A percentile compares a stretch with the other conserved stretches of the same genome.
Conservation (phyloP, 2,113 vertebrate species). For the Oxygymnocypris stewartii region DNA sequence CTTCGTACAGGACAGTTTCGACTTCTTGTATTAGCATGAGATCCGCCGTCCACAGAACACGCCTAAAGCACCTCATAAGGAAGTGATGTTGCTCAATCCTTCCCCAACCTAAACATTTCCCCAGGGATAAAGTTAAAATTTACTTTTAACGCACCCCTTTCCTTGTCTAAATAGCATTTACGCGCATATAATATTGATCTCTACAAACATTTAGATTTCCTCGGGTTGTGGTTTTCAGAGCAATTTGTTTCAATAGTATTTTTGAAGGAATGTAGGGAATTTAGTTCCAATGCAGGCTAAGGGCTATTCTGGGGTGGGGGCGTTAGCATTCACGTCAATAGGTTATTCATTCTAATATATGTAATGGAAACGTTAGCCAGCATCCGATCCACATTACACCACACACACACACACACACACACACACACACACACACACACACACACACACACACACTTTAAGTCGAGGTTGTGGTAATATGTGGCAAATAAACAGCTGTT, state of each 20-base stretch:
- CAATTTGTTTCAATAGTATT: not conserved
- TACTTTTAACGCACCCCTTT: no score
- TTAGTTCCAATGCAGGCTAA: not conserved
- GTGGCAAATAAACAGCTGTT: not conserved
- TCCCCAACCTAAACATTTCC: not conserved
- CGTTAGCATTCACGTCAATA: no score
- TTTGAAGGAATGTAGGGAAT: conserved; percentile 21
- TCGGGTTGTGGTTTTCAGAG: not conserved
- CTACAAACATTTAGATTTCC: not conserved
- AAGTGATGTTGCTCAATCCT: conserved; percentile 38
- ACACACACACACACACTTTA: not conserved
- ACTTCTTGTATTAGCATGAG: conserved; percentile 1
- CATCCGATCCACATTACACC: not conserved
- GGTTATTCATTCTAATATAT: not conserved
- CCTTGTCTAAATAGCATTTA: not conserved
- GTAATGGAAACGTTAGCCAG: not conserved
- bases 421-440: not conserved
- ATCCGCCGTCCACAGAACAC: conserved; percentile 23
- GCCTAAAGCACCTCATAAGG: conserved; percentile 35
- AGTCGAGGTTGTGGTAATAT: not conserved
- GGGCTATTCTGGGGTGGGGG: not conserved
- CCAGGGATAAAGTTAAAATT: not conserved
- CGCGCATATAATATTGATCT: not conserved
- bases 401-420: not conserved
- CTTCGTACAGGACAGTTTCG: conserved; percentile 11